Evolutionary conservation across 2,888 invertebrate species (phyloP).

Genomic region (Diploptera punctata): DNA sequence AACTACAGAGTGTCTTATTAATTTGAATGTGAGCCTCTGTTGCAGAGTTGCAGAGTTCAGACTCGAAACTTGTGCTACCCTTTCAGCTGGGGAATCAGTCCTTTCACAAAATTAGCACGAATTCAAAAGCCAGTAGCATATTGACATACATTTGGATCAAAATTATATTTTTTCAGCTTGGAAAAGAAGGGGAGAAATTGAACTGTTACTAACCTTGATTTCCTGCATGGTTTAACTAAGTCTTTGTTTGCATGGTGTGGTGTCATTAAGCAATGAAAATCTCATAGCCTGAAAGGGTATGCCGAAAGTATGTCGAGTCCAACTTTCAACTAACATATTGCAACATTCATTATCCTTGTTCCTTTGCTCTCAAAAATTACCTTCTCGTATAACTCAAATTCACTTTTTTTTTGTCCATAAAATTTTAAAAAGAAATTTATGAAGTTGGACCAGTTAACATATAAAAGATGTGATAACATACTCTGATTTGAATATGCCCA

Average conservation of each 20-base stretch:
- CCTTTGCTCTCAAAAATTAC: not conserved
- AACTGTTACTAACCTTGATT: conserved; percentile 21
- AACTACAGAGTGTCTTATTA: conserved; percentile 29
- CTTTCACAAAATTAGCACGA: conserved; percentile 1
- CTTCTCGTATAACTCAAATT: not conserved
- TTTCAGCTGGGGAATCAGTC: conserved; percentile 37
- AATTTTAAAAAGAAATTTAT: too few relatives aligned
- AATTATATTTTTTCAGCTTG: conserved; percentile 7
- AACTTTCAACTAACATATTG: conserved; percentile 38
- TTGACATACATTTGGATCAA: not conserved
- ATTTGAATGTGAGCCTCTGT: conserved; percentile 32
- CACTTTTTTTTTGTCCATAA: too few relatives aligned
- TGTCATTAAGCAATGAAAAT: conserved; percentile 12
- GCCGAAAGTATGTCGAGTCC: conserved; percentile 34
- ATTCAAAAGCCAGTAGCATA: conserved; percentile 15
- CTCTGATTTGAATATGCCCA: too few relatives aligned
- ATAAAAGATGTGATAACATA: too few relatives aligned
- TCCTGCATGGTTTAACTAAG: conserved; percentile 29
- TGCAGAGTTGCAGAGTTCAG: conserved; percentile 38
- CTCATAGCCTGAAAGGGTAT: conserved; percentile 40
- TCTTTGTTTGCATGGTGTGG: conserved; percentile 28
- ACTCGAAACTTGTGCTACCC: conserved; percentile 39
- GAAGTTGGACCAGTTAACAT: too few relatives aligned
- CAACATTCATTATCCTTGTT: conserved; percentile 11
- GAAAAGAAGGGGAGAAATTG: not conserved